Percentiles rank a stretch among this genome's conserved stretches.
Evolutionary conservation across 2,797 vertebrate genomes (phyloP).

Genomic region (Psittacula derbiana): DNA sequence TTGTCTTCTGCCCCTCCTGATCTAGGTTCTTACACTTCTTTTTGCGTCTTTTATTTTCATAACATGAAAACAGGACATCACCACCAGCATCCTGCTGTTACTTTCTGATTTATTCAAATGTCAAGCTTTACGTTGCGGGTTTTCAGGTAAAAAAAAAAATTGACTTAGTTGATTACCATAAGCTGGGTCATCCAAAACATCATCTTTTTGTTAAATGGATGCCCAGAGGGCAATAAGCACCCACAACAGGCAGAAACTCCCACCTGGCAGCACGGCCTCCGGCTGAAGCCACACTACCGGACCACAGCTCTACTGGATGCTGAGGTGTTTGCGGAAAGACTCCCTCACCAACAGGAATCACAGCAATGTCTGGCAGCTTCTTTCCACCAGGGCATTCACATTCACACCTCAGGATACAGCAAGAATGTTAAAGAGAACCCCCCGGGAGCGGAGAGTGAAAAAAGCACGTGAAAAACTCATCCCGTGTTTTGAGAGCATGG

Average conservation of each 20-base stretch:
- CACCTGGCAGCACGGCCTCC: fast-evolving
- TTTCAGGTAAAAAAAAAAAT: not conserved
- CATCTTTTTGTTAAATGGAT: not conserved
- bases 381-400: not conserved
- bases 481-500: fast-evolving
- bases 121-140: not conserved
- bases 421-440: not conserved
- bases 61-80: not conserved
- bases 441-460: not conserved
- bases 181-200: not conserved
- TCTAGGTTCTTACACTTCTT: not conserved
- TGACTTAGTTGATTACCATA: not conserved
- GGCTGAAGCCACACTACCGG: not conserved
- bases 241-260: not conserved
- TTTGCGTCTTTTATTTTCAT: not conserved
- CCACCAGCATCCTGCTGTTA: not conserved
- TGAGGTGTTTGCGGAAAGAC: fast-evolving
- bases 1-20: not conserved
- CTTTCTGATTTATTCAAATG: not conserved
- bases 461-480: not conserved
- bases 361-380: not conserved
- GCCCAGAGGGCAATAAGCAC: not conserved
- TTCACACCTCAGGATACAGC: fast-evolving
- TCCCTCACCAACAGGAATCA: not conserved
- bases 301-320: not conserved